Conservation (phyloP, 2,113 vertebrate genomes). For the Condylura cristata region DNA sequence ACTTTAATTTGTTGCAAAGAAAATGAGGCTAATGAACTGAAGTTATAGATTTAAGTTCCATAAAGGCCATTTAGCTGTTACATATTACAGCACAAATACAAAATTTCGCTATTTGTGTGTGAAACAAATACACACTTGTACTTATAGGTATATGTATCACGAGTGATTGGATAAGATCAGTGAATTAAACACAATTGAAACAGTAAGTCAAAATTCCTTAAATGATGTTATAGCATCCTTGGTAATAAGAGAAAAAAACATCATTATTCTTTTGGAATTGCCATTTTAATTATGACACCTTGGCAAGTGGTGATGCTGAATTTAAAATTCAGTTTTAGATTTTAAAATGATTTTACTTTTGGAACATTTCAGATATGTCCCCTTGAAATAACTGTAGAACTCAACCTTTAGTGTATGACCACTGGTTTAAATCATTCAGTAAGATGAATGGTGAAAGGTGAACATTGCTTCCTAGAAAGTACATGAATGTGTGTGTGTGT, state of each 20-base stretch:
- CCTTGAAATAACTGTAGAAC: conserved; percentile 13
- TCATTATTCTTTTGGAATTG: conserved; percentile 7
- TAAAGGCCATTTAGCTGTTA: background rate
- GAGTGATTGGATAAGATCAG: conserved; percentile 2
- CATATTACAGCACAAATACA: background rate
- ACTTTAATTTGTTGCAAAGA: conserved; percentile 1
- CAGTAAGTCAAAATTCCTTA: background rate
- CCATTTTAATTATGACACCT: conserved; percentile 29
- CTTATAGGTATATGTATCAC: background rate
- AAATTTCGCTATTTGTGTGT: background rate
- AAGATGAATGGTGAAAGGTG: background rate
- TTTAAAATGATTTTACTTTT: conserved; percentile 47
- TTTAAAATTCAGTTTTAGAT: conserved; percentile 19
- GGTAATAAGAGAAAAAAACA: background rate
- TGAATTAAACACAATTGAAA: conserved; percentile 15
- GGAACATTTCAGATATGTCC: background rate
- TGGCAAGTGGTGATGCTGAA: background rate
- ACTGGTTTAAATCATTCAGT: background rate
- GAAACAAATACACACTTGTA: background rate
- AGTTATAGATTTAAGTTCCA: background rate
- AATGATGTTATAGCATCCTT: background rate
- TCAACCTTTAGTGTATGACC: background rate
- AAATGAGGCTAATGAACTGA: background rate
- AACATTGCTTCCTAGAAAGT: background rate
- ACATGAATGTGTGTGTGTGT: background rate